Evolutionary conservation across 2,797 vertebrate species (phyloP).

Genomic region (Rhodeus uyekii): DNA sequence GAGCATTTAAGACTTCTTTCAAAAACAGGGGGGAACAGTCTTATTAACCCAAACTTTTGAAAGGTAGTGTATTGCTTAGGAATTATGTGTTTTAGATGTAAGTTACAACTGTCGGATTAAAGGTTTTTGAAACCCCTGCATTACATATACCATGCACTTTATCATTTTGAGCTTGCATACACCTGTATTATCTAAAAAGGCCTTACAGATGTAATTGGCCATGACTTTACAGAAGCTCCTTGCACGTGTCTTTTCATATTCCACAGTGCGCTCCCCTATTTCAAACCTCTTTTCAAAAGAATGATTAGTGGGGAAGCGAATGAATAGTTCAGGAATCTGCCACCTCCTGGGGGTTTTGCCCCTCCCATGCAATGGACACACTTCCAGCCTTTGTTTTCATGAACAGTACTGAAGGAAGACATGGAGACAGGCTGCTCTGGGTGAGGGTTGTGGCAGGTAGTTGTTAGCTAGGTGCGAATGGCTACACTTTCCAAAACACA

Average conservation of each 20-base stretch:
- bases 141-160: background rate
- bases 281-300: conserved; percentile 34
- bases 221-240: background rate
- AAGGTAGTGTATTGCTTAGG: background rate
- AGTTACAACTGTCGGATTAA: background rate
- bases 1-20: background rate
- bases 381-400: conserved; percentile 54
- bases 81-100: background rate
- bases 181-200: background rate
- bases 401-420: conserved; percentile 38
- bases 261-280: background rate
- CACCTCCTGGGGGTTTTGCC: conserved; percentile 42
- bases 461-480: conserved; percentile 46
- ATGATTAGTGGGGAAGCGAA: conserved; percentile 28
- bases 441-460: conserved; percentile 25
- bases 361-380: conserved; percentile 31
- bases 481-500: conserved; percentile 26
- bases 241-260: background rate
- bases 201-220: background rate
- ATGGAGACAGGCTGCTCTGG: conserved; percentile 37
- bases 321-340: conserved; percentile 53
- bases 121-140: background rate
- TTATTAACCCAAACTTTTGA: background rate
- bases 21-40: background rate
- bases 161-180: background rate